Conservation (phyloP, 2,113 vertebrate species). For the Chloropsis cyanopogon region DNA sequence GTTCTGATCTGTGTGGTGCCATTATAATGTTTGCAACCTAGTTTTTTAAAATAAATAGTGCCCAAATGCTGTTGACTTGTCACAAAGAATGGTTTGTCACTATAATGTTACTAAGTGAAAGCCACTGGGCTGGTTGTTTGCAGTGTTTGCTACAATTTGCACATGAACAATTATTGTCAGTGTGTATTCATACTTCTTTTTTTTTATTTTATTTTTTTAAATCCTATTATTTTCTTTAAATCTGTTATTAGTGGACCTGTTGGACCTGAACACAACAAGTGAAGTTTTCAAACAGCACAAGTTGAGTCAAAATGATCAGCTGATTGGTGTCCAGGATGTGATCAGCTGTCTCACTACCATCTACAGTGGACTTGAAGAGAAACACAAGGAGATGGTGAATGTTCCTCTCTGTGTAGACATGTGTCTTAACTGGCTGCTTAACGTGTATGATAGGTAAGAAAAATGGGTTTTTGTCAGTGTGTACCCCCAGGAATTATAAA, state of each 20-base stretch:
- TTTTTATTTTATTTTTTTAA: background rate
- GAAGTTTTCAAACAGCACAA: constrained; percentile 91
- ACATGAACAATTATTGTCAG: background rate
- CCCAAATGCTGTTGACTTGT: background rate
- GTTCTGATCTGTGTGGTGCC: background rate
- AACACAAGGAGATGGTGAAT: constrained; percentile 93
- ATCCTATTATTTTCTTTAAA: background rate
- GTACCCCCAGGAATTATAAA: background rate
- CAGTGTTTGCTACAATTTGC: background rate
- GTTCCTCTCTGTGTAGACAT: constrained; percentile 96
- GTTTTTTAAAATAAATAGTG: background rate
- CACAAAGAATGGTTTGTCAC: background rate
- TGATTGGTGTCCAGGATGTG: constrained; percentile 88
- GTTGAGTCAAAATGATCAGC: constrained; percentile 86
- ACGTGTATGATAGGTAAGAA: constrained; percentile 95
- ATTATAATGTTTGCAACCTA: background rate
- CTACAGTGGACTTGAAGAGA: constrained; percentile 91
- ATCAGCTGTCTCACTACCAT: constrained; percentile 92
- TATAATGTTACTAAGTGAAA: background rate
- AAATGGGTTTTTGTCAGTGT: background rate
- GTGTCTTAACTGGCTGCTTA: constrained; percentile 98
- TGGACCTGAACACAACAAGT: constrained; percentile 90
- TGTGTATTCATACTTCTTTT: background rate
- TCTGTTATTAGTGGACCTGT: constrained; percentile 84
- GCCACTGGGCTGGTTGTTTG: background rate